Conservation (phyloP, 53 echinoderm and acorn worm species). For the Glandiceps talaboti region DNA sequence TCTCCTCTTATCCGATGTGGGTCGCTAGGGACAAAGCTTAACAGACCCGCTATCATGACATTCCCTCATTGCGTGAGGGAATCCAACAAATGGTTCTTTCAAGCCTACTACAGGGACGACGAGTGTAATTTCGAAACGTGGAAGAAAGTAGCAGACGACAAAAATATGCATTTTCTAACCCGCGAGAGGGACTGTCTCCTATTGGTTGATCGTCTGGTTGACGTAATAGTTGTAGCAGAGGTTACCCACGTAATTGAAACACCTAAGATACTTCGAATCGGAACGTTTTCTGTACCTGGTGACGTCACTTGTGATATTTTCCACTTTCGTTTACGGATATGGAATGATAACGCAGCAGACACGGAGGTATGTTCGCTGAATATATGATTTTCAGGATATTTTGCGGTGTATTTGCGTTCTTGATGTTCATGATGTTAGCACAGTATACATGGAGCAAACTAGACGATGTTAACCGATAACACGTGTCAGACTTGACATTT, state of each 20-base stretch:
- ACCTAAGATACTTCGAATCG: background rate
- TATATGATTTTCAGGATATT: no score
- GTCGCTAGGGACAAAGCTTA: background rate
- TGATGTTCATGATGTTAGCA: no score
- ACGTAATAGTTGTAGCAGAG: background rate
- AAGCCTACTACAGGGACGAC: background rate
- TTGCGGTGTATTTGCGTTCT: no score
- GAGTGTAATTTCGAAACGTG: background rate
- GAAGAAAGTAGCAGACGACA: background rate
- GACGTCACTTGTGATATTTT: background rate
- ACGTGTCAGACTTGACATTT: no score
- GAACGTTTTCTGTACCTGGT: background rate
- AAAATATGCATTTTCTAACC: background rate
- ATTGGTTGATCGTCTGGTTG: background rate
- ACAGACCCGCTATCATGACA: background rate
- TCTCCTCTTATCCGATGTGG: background rate
- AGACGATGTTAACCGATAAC: no score
- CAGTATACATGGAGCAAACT: no score
- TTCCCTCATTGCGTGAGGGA: background rate
- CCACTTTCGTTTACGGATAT: background rate
- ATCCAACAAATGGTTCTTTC: background rate
- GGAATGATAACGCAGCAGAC: background rate
- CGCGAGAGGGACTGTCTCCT: background rate
- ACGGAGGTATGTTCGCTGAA: background rate
- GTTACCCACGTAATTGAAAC: background rate